These are phyloP conservation scores for Limonius californicus DNA, from an alignment of 1,140 invertebrate genomes.

Conservation along the genomic window DNA sequence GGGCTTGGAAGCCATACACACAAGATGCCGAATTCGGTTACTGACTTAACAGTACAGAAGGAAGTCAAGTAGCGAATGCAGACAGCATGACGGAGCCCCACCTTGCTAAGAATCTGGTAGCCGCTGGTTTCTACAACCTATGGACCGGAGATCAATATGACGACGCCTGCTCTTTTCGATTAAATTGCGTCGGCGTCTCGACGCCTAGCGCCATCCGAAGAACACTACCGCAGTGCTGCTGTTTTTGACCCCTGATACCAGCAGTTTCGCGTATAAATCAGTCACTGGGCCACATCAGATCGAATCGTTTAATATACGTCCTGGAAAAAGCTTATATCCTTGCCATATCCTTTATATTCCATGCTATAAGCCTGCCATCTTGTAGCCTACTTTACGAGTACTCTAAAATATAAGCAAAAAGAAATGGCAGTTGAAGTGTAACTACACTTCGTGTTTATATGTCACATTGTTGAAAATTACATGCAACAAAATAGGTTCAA, in stretches of 20 bases:
- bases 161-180: conserved; percentile 22
- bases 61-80: conserved; percentile 20
- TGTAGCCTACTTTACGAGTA: no score
- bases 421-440: no score
- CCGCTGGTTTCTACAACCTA: conserved; percentile 6
- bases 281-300: conserved; percentile 1
- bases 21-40: not conserved
- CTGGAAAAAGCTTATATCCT: no score
- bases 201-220: conserved; percentile 15
- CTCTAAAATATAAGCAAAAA: no score
- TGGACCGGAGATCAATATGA: conserved; percentile 27
- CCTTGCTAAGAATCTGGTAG: conserved; percentile 28
- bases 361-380: no score
- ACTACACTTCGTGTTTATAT: no score
- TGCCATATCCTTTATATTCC: no score
- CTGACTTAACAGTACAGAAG: conserved; percentile 11
- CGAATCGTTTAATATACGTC: no score
- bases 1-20: conserved; percentile 33
- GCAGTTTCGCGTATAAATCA: conserved; percentile 6
- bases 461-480: no score
- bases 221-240: conserved; percentile 13
- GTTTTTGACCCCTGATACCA: conserved; percentile 13
- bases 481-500: no score
- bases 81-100: conserved; percentile 34
- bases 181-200: conserved; percentile 9